phyloP scores from a whole-genome alignment of 2,888 invertebrate species.

The Serrognathus titanus region DNA sequence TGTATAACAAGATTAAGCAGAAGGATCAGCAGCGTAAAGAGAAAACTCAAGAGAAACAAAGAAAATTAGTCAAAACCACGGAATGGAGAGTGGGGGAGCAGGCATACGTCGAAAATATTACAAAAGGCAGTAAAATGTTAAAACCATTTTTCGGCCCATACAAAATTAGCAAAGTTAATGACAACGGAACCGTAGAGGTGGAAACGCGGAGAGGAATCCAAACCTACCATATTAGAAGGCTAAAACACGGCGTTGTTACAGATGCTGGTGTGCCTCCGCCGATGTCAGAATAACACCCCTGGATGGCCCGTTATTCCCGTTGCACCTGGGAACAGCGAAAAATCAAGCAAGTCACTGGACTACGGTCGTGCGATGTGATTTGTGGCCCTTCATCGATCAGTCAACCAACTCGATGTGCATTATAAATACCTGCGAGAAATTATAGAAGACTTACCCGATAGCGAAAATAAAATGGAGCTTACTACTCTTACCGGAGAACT shows the following conservation, averaged over 20 bases:
- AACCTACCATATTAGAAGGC: background rate
- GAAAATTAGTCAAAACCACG: constrained; percentile 1
- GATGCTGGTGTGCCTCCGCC: background rate
- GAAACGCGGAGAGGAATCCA: background rate
- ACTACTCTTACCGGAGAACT: background rate
- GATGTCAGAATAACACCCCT: background rate
- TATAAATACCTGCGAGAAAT: too few relatives aligned
- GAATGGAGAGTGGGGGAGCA: background rate
- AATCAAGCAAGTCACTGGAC: too few relatives aligned
- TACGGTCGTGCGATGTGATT: too few relatives aligned
- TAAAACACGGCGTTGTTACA: constrained; percentile 5
- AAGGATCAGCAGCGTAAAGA: constrained; percentile 1
- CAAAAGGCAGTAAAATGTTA: too few relatives aligned
- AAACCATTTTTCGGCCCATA: constrained; percentile 7
- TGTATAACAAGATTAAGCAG: background rate
- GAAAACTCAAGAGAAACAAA: background rate
- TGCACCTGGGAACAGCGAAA: too few relatives aligned
- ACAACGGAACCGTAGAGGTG: background rate
- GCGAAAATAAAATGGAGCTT: background rate
- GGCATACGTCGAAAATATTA: constrained; percentile 3
- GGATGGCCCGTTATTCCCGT: too few relatives aligned
- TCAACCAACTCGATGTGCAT: too few relatives aligned
- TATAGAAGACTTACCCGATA: background rate
- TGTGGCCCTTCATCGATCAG: too few relatives aligned
- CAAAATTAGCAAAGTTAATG: constrained; percentile 1